Evolutionary conservation across 1,140 invertebrate genomes (phyloP).

Genomic region (Amyelois transitella): DNA sequence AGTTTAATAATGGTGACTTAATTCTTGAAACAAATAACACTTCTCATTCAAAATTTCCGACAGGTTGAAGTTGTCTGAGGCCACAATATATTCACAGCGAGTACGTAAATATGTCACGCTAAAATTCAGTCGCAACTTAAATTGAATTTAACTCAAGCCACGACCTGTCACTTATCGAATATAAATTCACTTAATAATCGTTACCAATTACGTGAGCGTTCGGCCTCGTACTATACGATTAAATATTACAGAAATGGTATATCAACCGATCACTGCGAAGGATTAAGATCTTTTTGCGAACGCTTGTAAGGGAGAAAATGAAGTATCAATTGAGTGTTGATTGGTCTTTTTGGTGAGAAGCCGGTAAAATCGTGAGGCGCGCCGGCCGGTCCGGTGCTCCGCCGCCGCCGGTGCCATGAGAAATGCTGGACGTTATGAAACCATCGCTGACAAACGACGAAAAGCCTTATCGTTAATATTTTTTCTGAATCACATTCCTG

Average conservation of each 20-base stretch:
- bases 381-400: slow-evolving; percentile 25
- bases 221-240: slow-evolving; percentile 41
- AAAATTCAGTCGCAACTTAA: slow-evolving; percentile 43
- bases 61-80: not conserved
- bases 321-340: slow-evolving; percentile 35
- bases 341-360: slow-evolving; percentile 32
- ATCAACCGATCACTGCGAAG: slow-evolving; percentile 25
- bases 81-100: slow-evolving; percentile 20
- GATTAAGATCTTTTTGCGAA: slow-evolving; percentile 51
- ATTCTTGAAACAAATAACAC: too few relatives aligned
- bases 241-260: slow-evolving; percentile 35
- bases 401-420: slow-evolving; percentile 25
- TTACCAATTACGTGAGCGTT: slow-evolving; percentile 61
- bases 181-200: slow-evolving; percentile 67
- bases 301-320: slow-evolving; percentile 44
- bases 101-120: slow-evolving; percentile 48
- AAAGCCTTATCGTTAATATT: slow-evolving; percentile 11
- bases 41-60: not conserved
- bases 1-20: too few relatives aligned
- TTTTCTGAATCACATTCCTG: too few relatives aligned
- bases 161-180: slow-evolving; percentile 54
- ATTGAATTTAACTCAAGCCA: slow-evolving; percentile 53
- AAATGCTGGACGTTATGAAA: slow-evolving; percentile 47
- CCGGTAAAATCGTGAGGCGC: slow-evolving; percentile 26
- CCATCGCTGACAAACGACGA: slow-evolving; percentile 35